phyloP scores from a whole-genome alignment of 1,140 invertebrate genomes.

The Drosophila bipectinata region DNA sequence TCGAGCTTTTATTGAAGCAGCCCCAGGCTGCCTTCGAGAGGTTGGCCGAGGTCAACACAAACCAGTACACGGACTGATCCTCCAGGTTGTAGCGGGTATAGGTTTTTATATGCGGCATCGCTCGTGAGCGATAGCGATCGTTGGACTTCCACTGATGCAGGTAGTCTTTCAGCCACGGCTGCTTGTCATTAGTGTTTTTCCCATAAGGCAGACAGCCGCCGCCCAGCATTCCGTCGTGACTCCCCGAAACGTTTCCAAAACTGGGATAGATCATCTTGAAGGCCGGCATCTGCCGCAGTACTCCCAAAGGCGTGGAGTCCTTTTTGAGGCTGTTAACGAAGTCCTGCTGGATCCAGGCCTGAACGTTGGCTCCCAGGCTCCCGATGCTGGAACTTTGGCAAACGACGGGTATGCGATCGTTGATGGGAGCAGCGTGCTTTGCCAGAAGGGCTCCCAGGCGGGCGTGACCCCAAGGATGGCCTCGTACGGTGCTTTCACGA shows the following conservation, averaged over 20 bases:
- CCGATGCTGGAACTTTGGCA: constrained; percentile 97
- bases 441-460: constrained; percentile 88
- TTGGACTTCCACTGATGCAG: constrained; percentile 94
- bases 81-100: constrained; percentile 91
- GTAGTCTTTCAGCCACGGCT: constrained; percentile 91
- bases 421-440: constrained; percentile 86
- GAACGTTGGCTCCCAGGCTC: constrained; percentile 89
- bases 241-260: constrained; percentile 91
- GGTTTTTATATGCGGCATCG: constrained; percentile 97
- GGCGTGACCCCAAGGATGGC: constrained; percentile 89
- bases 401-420: constrained; percentile 85
- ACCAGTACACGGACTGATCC: constrained; percentile 90
- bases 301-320: constrained; percentile 79
- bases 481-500: constrained; percentile 84
- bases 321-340: constrained; percentile 87
- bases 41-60: constrained; percentile 96
- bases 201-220: constrained; percentile 96
- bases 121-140: constrained; percentile 87
- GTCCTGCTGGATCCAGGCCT: constrained; percentile 89
- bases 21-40: constrained; percentile 98
- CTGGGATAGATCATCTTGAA: constrained; percentile 87
- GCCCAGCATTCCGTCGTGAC: constrained; percentile 92
- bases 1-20: constrained; percentile 87
- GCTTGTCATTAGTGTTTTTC: constrained; percentile 91
- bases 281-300: constrained; percentile 65